A percentile compares a stretch with the other conserved stretches of the same genome.
Conservation (phyloP, 2,888 invertebrate genomes). For the Rhingia campestris region DNA sequence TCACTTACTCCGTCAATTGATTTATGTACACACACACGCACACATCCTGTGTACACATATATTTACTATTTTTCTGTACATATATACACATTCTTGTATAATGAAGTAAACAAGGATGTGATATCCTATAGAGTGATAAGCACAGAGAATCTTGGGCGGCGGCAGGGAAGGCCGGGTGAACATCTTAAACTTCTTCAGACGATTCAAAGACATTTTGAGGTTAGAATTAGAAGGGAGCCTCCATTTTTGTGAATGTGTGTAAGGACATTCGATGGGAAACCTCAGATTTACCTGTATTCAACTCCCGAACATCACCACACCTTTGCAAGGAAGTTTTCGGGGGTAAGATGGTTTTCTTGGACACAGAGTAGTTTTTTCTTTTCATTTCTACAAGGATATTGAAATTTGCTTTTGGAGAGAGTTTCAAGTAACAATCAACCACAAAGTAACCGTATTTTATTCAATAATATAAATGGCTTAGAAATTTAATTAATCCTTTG, state of each 20-base stretch:
- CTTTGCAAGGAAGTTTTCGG: slow-evolving; percentile 36
- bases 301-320: slow-evolving; percentile 36
- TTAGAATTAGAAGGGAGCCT: slow-evolving; percentile 53
- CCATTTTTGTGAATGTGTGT: slow-evolving; percentile 23
- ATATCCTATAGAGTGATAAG: slow-evolving; percentile 44
- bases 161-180: slow-evolving; percentile 10
- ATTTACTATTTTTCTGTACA: slow-evolving; percentile 54
- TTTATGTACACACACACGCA: slow-evolving; percentile 61
- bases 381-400: slow-evolving; percentile 14
- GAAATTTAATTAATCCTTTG: slow-evolving; percentile 51
- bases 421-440: slow-evolving; percentile 46
- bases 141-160: not conserved
- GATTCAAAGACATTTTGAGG: slow-evolving; percentile 72
- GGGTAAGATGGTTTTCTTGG: slow-evolving; percentile 20
- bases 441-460: slow-evolving; percentile 53
- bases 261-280: slow-evolving; percentile 42
- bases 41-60: slow-evolving; percentile 54
- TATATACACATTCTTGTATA: slow-evolving; percentile 58
- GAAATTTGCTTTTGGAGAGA: slow-evolving; percentile 9
- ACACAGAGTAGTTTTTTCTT: slow-evolving; percentile 1
- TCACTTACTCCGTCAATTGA: slow-evolving; percentile 74
- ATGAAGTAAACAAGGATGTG: slow-evolving; percentile 73
- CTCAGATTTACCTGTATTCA: slow-evolving; percentile 77
- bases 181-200: slow-evolving; percentile 67
- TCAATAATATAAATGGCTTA: slow-evolving; percentile 38